phyloP scores from a whole-genome alignment of 2,888 invertebrate genomes.

The Drosophila prolongata region DNA sequence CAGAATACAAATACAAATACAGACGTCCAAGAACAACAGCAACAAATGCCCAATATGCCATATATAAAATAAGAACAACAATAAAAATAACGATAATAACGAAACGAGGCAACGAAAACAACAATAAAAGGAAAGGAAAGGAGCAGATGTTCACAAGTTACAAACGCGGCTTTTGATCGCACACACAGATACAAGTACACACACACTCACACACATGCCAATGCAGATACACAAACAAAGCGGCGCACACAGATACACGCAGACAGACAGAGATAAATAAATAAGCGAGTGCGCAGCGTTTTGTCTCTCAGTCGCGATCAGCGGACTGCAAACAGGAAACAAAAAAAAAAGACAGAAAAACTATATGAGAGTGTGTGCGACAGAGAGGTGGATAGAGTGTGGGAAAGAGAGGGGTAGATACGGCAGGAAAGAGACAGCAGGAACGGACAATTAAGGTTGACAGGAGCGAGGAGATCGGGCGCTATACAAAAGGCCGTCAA shows the following conservation, averaged over 20 bases:
- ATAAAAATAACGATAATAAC: conserved; percentile 75
- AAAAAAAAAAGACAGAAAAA: conserved; percentile 50
- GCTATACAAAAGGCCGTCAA: conserved; percentile 74
- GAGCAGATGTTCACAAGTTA: conserved; percentile 84
- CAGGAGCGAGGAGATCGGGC: conserved; percentile 55
- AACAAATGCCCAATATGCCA: conserved; percentile 31
- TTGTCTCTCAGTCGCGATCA: conserved; percentile 53
- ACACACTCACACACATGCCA: conserved; percentile 6
- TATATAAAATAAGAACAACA: conserved; percentile 72
- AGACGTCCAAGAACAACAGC: conserved; percentile 34
- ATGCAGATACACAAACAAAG: conserved; percentile 6
- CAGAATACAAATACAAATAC: conserved; percentile 39
- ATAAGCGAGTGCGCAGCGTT: conserved; percentile 67
- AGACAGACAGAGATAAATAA: conserved; percentile 76
- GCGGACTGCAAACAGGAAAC: conserved; percentile 73
- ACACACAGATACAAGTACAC: conserved; percentile 33
- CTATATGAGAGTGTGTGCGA: conserved; percentile 2
- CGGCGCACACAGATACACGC: conserved; percentile 22
- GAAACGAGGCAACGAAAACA: conserved; percentile 64
- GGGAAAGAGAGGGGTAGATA: conserved; percentile 38
- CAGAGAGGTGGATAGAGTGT: background rate
- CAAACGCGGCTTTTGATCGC: conserved; percentile 60
- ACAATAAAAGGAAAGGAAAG: conserved; percentile 67
- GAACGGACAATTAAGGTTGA: conserved; percentile 76
- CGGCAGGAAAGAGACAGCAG: conserved; percentile 32